Evolutionary conservation across 1,140 invertebrate genomes (phyloP).

Genomic region (Harlomillsia oculata): DNA sequence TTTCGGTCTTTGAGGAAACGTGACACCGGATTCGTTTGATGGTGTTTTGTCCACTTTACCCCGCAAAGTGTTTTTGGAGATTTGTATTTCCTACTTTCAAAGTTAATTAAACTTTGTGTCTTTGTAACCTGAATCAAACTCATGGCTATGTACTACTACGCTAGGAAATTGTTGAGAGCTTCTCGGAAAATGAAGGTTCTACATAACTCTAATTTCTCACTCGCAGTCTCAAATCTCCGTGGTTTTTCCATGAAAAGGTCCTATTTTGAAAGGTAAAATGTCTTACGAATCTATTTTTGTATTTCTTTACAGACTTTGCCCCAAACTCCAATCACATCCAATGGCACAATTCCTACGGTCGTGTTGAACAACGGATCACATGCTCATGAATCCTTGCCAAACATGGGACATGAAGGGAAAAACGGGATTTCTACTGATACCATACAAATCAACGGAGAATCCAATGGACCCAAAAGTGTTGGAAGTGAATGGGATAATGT

Average conservation of each 20-base stretch:
- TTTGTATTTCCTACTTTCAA: too few relatives aligned
- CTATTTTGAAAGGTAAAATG: not conserved
- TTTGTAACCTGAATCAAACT: too few relatives aligned
- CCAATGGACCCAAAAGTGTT: constrained; percentile 1
- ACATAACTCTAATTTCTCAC: too few relatives aligned
- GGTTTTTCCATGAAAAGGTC: not conserved
- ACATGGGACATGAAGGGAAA: not conserved
- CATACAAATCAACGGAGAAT: not conserved
- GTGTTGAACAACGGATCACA: constrained; percentile 14
- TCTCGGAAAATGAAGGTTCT: constrained; percentile 8
- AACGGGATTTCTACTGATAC: not conserved
- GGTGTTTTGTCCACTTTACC: too few relatives aligned
- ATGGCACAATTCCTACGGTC: constrained; percentile 26
- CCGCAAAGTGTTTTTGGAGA: too few relatives aligned
- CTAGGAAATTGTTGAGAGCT: constrained; percentile 19
- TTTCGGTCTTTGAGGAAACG: too few relatives aligned
- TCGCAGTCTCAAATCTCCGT: too few relatives aligned
- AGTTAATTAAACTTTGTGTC: too few relatives aligned
- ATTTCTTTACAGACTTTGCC: constrained; percentile 33
- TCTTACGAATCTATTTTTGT: not conserved
- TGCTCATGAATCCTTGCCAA: constrained; percentile 2
- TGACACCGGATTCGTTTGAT: too few relatives aligned
- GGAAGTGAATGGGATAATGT: constrained; percentile 31
- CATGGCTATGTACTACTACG: constrained; percentile 34
- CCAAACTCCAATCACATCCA: constrained; percentile 33